A percentile compares a stretch with the other conserved stretches of the same genome.
Evolutionary conservation across 2,888 invertebrate species (phyloP).

Genomic region (Tenthredo notha): DNA sequence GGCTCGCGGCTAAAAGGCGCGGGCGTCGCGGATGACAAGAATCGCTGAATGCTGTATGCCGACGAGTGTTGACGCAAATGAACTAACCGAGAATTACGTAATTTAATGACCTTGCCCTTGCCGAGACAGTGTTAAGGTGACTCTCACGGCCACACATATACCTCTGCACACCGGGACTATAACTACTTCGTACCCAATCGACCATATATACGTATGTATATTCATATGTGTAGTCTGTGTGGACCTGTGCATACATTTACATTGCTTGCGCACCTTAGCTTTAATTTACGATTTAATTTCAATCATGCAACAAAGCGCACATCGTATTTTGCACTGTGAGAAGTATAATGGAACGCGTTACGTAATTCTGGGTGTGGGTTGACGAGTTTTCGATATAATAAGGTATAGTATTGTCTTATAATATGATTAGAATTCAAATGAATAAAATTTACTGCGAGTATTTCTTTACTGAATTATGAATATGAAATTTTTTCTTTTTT

Average conservation of each 20-base stretch:
- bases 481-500: neutral
- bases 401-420: neutral
- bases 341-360: neutral
- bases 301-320: neutral
- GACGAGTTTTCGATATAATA: neutral
- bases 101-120: slow-evolving; percentile 66
- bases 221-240: neutral
- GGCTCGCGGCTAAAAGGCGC: neutral
- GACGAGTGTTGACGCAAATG: slow-evolving; percentile 19
- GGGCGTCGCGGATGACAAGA: slow-evolving; percentile 13
- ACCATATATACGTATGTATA: neutral
- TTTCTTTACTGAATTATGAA: neutral
- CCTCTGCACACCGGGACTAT: neutral
- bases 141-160: slow-evolving; percentile 58
- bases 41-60: neutral
- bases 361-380: neutral
- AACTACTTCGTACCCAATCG: neutral
- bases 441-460: neutral
- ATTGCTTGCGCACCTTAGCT: neutral
- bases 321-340: neutral
- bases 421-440: neutral
- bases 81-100: slow-evolving; percentile 58
- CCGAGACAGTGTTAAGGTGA: slow-evolving; percentile 60
- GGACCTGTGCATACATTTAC: neutral
- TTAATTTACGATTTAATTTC: neutral